A percentile compares a stretch with the other conserved stretches of the same genome.
Conservation (phyloP, 2,113 vertebrate genomes). For the Engystomops pustulosus region DNA sequence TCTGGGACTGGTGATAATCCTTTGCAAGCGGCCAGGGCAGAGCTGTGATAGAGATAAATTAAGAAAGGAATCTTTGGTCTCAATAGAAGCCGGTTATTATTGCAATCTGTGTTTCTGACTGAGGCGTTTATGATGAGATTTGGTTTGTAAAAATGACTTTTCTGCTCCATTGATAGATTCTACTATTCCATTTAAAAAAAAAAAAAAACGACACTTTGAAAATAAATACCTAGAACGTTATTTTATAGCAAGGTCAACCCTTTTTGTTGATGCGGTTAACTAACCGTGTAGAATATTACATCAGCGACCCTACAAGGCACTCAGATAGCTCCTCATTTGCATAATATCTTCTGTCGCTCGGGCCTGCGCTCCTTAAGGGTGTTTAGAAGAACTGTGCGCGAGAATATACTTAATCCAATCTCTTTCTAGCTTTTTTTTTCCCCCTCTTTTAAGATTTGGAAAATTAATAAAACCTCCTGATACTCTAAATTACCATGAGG, state of each 20-base stretch:
- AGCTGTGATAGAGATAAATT: constrained; percentile 67
- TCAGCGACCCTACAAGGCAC: constrained; percentile 85
- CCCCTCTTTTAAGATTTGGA: constrained; percentile 95
- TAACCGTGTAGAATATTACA: constrained; percentile 87
- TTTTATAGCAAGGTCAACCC: constrained; percentile 78
- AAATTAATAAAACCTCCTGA: constrained; percentile 99
- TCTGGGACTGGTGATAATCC: constrained; percentile 62
- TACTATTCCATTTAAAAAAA: constrained; percentile 62
- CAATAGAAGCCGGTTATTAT: constrained; percentile 50
- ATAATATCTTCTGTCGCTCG: constrained; percentile 99
- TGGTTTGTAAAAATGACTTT: constrained; percentile 64
- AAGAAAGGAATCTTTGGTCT: constrained; percentile 64
- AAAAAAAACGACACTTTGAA: constrained; percentile 66
- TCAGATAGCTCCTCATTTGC: constrained; percentile 89
- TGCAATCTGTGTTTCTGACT: constrained; percentile 66
- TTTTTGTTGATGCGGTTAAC: constrained; percentile 85
- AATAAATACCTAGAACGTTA: constrained; percentile 79
- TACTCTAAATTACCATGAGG: constrained; percentile 96
- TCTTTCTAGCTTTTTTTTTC: constrained; percentile 85
- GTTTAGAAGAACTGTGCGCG: constrained; percentile 96
- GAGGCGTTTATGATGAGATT: constrained; percentile 65
- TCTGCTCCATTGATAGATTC: constrained; percentile 62
- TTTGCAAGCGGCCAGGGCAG: constrained; percentile 50
- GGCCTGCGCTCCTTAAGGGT: constrained; percentile 92
- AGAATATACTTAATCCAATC: constrained; percentile 99